These are phyloP conservation scores for Aphaenogaster ashmeadi DNA, from an alignment of 1,140 invertebrate genomes.

Conservation along the genomic window DNA sequence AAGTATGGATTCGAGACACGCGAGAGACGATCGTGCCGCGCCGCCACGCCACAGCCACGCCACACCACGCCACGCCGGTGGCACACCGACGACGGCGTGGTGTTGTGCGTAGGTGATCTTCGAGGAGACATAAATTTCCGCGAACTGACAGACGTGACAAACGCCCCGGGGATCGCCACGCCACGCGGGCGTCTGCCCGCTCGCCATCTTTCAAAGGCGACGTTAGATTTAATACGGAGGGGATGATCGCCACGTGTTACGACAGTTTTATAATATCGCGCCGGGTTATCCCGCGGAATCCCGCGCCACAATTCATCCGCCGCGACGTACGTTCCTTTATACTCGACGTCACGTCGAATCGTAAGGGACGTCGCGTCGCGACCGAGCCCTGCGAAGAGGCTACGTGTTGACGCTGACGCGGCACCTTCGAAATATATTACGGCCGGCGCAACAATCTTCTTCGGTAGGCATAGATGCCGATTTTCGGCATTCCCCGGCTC, in stretches of 20 bases:
- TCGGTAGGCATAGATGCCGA: slow-evolving; percentile 2
- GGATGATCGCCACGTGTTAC: slow-evolving; percentile 38
- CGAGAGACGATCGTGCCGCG: slow-evolving; percentile 27
- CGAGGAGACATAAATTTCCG: slow-evolving; percentile 61
- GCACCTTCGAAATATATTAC: slow-evolving; percentile 17
- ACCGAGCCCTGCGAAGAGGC: not conserved
- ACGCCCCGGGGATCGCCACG: slow-evolving; percentile 35
- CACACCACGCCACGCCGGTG: not conserved
- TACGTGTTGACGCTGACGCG: slow-evolving; percentile 22
- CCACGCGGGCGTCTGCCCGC: not conserved
- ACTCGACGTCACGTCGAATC: slow-evolving; percentile 35
- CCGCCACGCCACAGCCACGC: not conserved
- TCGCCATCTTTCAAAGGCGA: slow-evolving; percentile 58
- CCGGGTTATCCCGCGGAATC: slow-evolving; percentile 25
- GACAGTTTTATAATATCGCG: slow-evolving; percentile 64
- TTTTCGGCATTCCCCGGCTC: slow-evolving; percentile 9
- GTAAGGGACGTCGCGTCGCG: not conserved
- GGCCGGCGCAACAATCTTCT: not conserved
- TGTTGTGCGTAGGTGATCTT: slow-evolving; percentile 56
- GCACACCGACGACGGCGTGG: not conserved
- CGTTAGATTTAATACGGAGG: slow-evolving; percentile 55
- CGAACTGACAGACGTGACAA: slow-evolving; percentile 61
- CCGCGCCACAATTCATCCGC: slow-evolving; percentile 47
- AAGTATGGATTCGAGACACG: slow-evolving; percentile 42
- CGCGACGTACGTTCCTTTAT: slow-evolving; percentile 2